Evolutionary conservation across 2,797 vertebrate genomes (phyloP), one percentile per base, ranked within the genome.

Genomic region (Tenualosa thibaudeaui): DNA sequence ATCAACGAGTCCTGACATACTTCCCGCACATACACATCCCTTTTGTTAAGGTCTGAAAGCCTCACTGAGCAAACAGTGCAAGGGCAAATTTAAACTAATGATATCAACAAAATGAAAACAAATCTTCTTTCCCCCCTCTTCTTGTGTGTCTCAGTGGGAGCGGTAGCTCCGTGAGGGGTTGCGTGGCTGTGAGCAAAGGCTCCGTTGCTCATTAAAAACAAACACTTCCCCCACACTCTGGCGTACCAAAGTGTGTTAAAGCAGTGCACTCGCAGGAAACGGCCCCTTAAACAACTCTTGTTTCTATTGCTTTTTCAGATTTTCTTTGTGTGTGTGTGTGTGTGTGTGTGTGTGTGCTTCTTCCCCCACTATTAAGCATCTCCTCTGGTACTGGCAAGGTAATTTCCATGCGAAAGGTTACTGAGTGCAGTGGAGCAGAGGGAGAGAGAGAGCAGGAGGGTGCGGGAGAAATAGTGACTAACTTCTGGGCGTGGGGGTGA

Each of bases 321-420:
- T 60, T 9, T 60, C n/a, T 58, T 22, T 60, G 58, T 7, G 58
- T 91, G 92, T 65, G 88, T 51, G 50, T 51, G 50, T 51, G 50
- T 51, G 50, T 51, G 50, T 51, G 50, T 51, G 50, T 51, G 50
- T 51, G 50, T 51, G 50, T 51, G 50, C 10, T 9, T 51, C 50
- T 91, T 87, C 88, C 87, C 91, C 91, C 88, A 82, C 82, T 84
- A 85, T 82, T 86, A 87, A 90, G 89, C 6, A n/a, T 88, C 87
- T 71, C 89, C 84, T 1, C 83, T 65, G 81, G 90, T 89, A 88
- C 87, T 15, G 62, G 26, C 83, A 84, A 49, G 51, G 81, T 24
- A 75, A 93, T 92, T 94, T 92, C 87, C 90, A 94, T 93, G 85
- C 85, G 88, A 92, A 93, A 91, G 84, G 81, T 84, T 84, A 85